Percentiles rank a stretch among this genome's conserved stretches.
These are phyloP conservation scores for Sebastes taczanowskii DNA, from an alignment of 2,797 vertebrate genomes.

Conservation along the genomic window DNA sequence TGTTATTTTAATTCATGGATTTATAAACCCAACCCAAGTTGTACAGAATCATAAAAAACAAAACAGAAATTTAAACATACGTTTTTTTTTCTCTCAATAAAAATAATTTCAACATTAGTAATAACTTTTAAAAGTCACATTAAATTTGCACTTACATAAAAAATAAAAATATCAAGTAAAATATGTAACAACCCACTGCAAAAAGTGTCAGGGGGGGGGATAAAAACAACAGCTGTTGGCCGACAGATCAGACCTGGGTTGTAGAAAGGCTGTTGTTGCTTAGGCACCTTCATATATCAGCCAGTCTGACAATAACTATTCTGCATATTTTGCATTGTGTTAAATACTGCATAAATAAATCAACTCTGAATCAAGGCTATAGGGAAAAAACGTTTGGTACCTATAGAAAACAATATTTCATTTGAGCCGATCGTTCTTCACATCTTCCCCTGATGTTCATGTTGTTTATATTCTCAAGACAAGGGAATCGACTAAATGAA, in stretches of 20 bases:
- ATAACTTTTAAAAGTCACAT: constrained; percentile 45
- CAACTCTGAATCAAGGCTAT: constrained; percentile 19
- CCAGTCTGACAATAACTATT: not conserved
- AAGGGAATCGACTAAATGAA: not conserved
- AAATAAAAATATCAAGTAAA: constrained; percentile 57
- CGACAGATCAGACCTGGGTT: constrained; percentile 27
- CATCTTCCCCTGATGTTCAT: not conserved
- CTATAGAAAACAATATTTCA: constrained; percentile 25
- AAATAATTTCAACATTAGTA: constrained; percentile 64
- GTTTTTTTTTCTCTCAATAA: constrained; percentile 32
- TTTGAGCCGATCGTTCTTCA: constrained; percentile 1
- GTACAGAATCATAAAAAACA: constrained; percentile 21
- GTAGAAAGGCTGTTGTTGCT: constrained; percentile 22
- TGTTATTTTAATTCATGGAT: constrained; percentile 19
- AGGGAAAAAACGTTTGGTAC: constrained; percentile 18
- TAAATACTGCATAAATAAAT: constrained; percentile 54
- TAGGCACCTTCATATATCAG: constrained; percentile 47
- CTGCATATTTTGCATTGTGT: constrained; percentile 43
- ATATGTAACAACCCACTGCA: constrained; percentile 60
- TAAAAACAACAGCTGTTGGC: constrained; percentile 9
- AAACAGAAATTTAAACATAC: constrained; percentile 38
- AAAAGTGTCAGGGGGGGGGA: not conserved
- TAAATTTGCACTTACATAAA: constrained; percentile 41
- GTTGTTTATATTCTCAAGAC: not conserved
- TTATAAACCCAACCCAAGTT: constrained; percentile 19